Conservation (phyloP, 1,140 invertebrate species). For the Lucilia sericata region DNA sequence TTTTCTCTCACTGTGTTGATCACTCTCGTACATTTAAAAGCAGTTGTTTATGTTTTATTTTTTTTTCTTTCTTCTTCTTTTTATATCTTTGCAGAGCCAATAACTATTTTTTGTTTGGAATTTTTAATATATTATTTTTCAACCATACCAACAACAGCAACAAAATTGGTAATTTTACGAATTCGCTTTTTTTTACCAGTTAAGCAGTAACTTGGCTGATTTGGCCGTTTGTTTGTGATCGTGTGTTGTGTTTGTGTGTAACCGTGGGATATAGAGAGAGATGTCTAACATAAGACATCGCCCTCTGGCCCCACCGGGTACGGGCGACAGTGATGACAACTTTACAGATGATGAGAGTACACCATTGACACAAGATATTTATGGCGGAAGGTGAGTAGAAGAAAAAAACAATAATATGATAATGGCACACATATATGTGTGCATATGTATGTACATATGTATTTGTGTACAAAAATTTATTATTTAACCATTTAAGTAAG, state of each 20-base stretch:
- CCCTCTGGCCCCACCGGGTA: constrained; percentile 73
- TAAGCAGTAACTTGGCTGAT: background rate
- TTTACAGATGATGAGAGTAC: constrained; percentile 87
- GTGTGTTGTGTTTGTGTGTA: constrained; percentile 12
- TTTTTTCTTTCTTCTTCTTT: background rate
- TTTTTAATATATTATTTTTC: background rate
- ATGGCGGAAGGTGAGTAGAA: constrained; percentile 82
- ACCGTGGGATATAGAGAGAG: constrained; percentile 54
- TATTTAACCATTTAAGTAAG: background rate
- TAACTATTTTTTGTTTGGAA: constrained; percentile 8
- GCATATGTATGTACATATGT: background rate
- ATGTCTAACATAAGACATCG: constrained; percentile 68
- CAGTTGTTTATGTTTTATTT: background rate
- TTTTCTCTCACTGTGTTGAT: no score
- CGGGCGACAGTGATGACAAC: constrained; percentile 77
- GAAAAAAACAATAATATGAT: background rate
- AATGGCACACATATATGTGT: background rate
- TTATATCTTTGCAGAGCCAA: background rate
- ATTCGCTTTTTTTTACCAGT: constrained; percentile 20
- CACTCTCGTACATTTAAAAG: no score
- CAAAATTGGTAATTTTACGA: constrained; percentile 14
- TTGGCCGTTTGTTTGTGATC: background rate
- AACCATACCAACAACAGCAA: constrained; percentile 1
- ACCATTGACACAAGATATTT: constrained; percentile 85
- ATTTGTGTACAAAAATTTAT: background rate